Conservation (phyloP, 2,113 vertebrate genomes). For the Chaenogobius annularis region DNA sequence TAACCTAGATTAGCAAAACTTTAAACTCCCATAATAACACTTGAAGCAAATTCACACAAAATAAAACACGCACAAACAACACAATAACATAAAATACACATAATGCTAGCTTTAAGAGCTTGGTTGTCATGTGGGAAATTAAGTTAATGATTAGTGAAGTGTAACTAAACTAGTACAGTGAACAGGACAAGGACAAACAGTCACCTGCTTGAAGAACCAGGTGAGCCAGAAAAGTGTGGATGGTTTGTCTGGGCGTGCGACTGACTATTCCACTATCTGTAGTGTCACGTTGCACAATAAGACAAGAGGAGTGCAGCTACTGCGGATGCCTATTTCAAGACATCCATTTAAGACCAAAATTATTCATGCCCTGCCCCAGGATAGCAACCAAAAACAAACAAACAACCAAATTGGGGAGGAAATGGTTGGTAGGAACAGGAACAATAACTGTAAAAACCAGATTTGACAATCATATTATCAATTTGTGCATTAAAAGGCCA, state of each 20-base stretch:
- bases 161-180: not conserved
- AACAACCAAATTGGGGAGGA: not conserved
- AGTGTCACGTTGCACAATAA: constrained; percentile 12
- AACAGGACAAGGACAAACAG: not conserved
- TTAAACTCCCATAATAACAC: not conserved
- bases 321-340: not conserved
- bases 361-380: not conserved
- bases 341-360: not conserved
- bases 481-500: not conserved
- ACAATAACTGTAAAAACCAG: not conserved
- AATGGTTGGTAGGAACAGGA: not conserved
- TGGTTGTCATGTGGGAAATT: not conserved
- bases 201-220: constrained; percentile 9
- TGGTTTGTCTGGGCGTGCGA: not conserved
- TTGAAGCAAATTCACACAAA: not conserved
- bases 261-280: not conserved
- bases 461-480: not conserved
- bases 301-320: constrained; percentile 23
- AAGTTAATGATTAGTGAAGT: constrained; percentile 42
- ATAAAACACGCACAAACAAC: not conserved
- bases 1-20: not conserved
- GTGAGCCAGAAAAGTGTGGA: constrained; percentile 6
- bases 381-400: not conserved
- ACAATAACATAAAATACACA: not conserved
- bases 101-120: not conserved